Evolutionary conservation across 2,113 vertebrate species (phyloP), one percentile per base, ranked within the genome.

Genomic region (Rousettus leschenaultii): DNA sequence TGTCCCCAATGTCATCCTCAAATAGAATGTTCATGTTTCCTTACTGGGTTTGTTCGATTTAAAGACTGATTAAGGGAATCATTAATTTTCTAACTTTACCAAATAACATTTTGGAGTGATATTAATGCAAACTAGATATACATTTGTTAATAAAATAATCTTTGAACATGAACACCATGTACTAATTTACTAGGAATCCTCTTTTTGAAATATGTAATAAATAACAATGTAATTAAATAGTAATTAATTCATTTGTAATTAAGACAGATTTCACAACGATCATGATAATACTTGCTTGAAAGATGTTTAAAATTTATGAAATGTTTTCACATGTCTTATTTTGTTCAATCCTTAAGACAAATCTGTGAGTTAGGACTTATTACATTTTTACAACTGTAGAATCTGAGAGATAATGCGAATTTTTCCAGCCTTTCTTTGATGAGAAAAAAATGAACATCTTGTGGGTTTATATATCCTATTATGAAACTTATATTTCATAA

Each of bases 251-350:
- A 33, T 66, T 77, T 4, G 1, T 66, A 48, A 78, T 35, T 38
- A 48, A 75, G 26, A 70, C 2, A n/a, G 2, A 16, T 87, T 65
- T 57, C 70, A 40, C 1, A 68, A 19, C 13, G 24, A 55, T 40
- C 10, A n/a, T 80, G 65, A 30, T 7, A 78, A 61, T 66, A 74
- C 11, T 3, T 30, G 2, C 10, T 87, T 84, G 14, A 59, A 33
- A 83, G 2, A 66, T 59, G n/a, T 53, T 87, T 91, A 79, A 83
- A 87, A 73, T 63, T 86, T 40, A 85, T 13, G 65, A 26, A 86
- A 48, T 51, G 3, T 70, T 83, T 86, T 38, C 30, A 80, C 5
- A 53, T 40, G 43, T 57, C 35, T 19, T 79, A 5, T 7, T 82
- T 77, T 63, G 2, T 70, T 71, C 24, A 59, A 11, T 71, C 0